Percentiles rank a stretch among this genome's conserved stretches.
Evolutionary conservation across 2,113 vertebrate genomes (phyloP).

Genomic region (Rousettus leschenaultii): DNA sequence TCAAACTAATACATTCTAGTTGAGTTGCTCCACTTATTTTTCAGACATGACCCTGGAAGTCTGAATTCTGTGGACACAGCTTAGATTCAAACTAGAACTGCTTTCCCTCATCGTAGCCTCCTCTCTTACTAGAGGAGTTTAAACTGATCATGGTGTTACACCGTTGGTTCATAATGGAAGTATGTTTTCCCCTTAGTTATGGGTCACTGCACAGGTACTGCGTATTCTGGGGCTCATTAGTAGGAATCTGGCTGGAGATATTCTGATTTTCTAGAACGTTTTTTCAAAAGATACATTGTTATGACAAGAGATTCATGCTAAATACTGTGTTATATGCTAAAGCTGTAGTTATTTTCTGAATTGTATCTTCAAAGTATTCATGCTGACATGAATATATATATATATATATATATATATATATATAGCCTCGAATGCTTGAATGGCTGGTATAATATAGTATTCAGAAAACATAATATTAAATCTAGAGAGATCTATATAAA

Average conservation of each 20-base stretch:
- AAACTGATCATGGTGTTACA: not conserved
- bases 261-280: slow-evolving; percentile 37
- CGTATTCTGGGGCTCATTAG: not conserved
- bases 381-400: not conserved
- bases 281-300: not conserved
- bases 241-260: not conserved
- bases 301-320: not conserved
- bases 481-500: not conserved
- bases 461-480: slow-evolving; percentile 20
- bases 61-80: not conserved
- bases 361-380: slow-evolving; percentile 7
- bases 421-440: not conserved
- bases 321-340: not conserved
- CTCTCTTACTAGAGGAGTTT: not conserved
- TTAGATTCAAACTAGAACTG: not conserved
- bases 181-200: not conserved
- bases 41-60: not conserved
- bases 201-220: not conserved
- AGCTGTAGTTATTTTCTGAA: not conserved
- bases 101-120: not conserved
- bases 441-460: not conserved
- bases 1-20: not conserved
- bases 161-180: not conserved
- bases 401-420: too few species aligned
- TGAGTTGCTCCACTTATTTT: not conserved